A percentile compares a stretch with the other conserved stretches of the same genome.
Conservation (phyloP, 1,140 invertebrate genomes). For the Caenorhabditis brenneri region DNA sequence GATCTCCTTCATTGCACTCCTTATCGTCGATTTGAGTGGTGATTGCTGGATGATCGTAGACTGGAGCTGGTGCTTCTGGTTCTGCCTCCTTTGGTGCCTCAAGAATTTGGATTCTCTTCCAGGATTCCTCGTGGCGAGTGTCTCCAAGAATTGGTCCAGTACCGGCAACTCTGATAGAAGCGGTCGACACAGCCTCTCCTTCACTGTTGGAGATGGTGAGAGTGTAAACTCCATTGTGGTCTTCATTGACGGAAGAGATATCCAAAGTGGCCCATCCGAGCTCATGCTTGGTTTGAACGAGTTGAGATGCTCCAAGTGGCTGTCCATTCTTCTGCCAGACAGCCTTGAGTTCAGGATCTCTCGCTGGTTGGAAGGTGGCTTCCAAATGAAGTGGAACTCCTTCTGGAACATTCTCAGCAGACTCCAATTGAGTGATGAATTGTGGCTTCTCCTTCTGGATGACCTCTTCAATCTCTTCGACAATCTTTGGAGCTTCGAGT, state of each 20-base stretch:
- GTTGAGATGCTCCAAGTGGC: slow-evolving; percentile 62
- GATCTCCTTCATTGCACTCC: slow-evolving; percentile 68
- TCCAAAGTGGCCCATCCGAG: slow-evolving; percentile 68
- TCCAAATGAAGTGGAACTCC: slow-evolving; percentile 90
- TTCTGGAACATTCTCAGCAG: slow-evolving; percentile 74
- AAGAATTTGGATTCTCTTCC: slow-evolving; percentile 66
- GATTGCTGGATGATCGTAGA: slow-evolving; percentile 64
- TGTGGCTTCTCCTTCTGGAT: slow-evolving; percentile 69
- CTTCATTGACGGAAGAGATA: slow-evolving; percentile 65
- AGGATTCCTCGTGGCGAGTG: slow-evolving; percentile 67
- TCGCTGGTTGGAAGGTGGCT: slow-evolving; percentile 90
- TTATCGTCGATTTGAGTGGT: slow-evolving; percentile 64
- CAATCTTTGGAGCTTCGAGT: slow-evolving; percentile 61
- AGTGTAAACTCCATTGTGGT: slow-evolving; percentile 68
- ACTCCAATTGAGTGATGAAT: slow-evolving; percentile 68
- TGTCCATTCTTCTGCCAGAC: slow-evolving; percentile 74
- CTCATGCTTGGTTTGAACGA: slow-evolving; percentile 64
- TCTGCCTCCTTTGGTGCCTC: slow-evolving; percentile 64
- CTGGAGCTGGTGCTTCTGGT: slow-evolving; percentile 61
- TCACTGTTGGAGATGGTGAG: slow-evolving; percentile 67
- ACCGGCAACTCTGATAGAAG: slow-evolving; percentile 80
- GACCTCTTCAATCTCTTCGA: slow-evolving; percentile 63
- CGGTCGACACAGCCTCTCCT: slow-evolving; percentile 76
- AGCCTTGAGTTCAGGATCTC: slow-evolving; percentile 89
- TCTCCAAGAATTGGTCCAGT: slow-evolving; percentile 68